Conservation (phyloP, 1,140 invertebrate genomes). For the Tribolium castaneum region DNA sequence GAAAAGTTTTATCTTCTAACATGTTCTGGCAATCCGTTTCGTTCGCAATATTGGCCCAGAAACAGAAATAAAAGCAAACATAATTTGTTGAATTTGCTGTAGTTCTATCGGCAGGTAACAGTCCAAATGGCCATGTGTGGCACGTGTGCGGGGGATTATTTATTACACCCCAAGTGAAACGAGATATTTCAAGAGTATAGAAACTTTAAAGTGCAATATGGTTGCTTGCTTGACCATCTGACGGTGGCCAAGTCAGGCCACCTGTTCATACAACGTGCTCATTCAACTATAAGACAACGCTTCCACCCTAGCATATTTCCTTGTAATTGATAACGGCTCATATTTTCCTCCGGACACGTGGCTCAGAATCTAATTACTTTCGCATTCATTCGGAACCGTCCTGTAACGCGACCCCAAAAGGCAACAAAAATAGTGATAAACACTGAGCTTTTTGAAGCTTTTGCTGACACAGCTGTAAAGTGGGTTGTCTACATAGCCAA, state of each 20-base stretch:
- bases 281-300: slow-evolving; percentile 28
- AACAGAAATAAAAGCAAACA: too few species aligned
- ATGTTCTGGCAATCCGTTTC: not conserved
- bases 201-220: slow-evolving; percentile 14
- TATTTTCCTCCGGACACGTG: not conserved
- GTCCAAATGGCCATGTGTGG: slow-evolving; percentile 12
- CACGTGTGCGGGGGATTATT: slow-evolving; percentile 24
- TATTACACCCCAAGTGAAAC: not conserved
- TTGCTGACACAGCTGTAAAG: too few species aligned
- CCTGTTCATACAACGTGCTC: slow-evolving; percentile 16
- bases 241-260: slow-evolving; percentile 27
- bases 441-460: too few species aligned
- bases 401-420: not conserved
- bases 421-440: too few species aligned
- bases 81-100: too few species aligned
- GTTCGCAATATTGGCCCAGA: not conserved
- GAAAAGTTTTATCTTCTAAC: not conserved
- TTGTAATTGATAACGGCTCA: slow-evolving; percentile 40
- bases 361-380: not conserved
- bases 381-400: not conserved
- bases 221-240: slow-evolving; percentile 33
- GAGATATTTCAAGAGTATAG: slow-evolving; percentile 36
- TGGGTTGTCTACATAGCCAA: too few species aligned
- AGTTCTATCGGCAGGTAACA: not conserved
- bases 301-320: slow-evolving; percentile 17